Evolutionary conservation across 2,888 invertebrate genomes (phyloP), one percentile per base, ranked within the genome.

Genomic region (Gymnosoma rotundatum): DNA sequence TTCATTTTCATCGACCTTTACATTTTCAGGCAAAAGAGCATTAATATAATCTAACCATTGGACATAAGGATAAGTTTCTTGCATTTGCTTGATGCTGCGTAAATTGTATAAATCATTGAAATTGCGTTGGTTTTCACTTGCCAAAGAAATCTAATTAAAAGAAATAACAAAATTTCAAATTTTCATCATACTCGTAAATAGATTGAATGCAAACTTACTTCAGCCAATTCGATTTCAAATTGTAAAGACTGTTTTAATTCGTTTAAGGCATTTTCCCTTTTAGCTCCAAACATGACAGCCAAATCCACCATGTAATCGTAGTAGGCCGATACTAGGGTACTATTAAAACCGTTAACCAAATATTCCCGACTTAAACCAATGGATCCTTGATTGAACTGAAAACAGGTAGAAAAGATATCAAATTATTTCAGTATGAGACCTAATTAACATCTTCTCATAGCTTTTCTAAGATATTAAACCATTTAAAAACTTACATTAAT

Each of bases 41-140:
- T 97, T 97, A 90, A 98, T 95, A 91, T 98, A 98, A 82, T 95
- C 94, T 87, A 95, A 90, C 92, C 92, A 92, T 25, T 89, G 86
- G 0, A 92, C 90, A 83, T 92, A 95, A 0, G 96, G 95, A 93
- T 96, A 97, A 87, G 95, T 95, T 58, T 93, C 89, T 89, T 96
- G 95, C 52, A 99, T 92, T 88, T 98, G 94, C 1, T 93, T 92
- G n/a, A 98, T 93, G 0, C 96, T 96, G 95, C 97, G 97, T 9
- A 97, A 96, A 89, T 98, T 98, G 93, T 98, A 98, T n/a, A 98
- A 93, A 86, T 95, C 95, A 6, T 97, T 96, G 9, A 97, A 97
- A 91, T 98, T 98, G 86, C 98, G 94, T 60, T 98, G 94, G 92
- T 98, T 96, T 91, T 98, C 98, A 88, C 96, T 94, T 7, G 98